Evolutionary conservation across 2,113 vertebrate species (phyloP).

Genomic region (Butorides virescens): DNA sequence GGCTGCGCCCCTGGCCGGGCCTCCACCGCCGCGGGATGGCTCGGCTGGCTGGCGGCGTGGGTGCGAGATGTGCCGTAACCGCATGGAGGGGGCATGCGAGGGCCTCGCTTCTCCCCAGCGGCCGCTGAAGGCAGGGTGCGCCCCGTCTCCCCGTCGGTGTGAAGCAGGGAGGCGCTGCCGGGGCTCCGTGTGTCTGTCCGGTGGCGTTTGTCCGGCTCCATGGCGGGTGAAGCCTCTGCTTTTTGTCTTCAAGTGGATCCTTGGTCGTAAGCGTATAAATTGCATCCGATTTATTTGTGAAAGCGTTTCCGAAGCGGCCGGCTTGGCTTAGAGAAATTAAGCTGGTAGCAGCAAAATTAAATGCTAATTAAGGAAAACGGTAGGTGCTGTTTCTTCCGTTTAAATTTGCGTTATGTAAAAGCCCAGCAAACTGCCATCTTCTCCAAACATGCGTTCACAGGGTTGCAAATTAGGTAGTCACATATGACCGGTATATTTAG

Average conservation of each 20-base stretch:
- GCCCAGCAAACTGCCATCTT: constrained; percentile 28
- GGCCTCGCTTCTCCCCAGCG: not conserved
- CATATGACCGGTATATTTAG: constrained; percentile 28
- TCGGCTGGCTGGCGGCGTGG: not conserved
- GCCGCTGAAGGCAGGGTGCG: not conserved
- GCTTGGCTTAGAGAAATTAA: not conserved
- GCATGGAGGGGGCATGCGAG: not conserved
- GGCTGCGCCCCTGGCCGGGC: not conserved
- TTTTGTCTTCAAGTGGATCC: too few relatives aligned
- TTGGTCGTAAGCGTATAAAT: not conserved
- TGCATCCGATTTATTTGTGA: not conserved
- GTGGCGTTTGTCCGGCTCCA: not conserved
- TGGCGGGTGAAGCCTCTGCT: fast-evolving
- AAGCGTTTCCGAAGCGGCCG: not conserved
- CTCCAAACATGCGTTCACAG: not conserved
- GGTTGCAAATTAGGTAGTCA: not conserved
- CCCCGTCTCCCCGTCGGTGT: not conserved
- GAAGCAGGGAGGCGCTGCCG: not conserved
- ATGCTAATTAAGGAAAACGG: not conserved
- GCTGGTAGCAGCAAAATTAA: not conserved
- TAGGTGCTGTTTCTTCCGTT: not conserved
- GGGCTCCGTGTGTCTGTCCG: not conserved
- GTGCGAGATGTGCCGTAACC: not conserved
- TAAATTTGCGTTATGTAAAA: constrained; percentile 3
- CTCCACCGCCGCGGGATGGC: not conserved